A percentile compares a stretch with the other conserved stretches of the same genome.
phyloP scores from a whole-genome alignment of 2,113 vertebrate species.

The Callochromis pleurospilus region DNA sequence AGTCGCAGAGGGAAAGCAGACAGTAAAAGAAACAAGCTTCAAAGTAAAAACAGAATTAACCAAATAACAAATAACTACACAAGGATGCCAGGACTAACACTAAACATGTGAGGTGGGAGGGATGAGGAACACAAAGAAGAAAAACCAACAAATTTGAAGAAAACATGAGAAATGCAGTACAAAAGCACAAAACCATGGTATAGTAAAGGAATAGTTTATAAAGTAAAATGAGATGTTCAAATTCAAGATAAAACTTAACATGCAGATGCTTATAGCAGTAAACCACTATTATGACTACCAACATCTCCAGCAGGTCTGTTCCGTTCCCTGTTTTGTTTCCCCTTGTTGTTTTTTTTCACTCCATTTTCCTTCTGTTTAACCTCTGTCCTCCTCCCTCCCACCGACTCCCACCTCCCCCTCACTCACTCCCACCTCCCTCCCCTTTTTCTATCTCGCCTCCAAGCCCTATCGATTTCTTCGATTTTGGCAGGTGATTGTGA shows the following conservation, averaged over 20 bases:
- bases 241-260: background rate
- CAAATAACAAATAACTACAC: background rate
- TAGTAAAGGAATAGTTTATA: background rate
- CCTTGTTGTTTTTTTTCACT: background rate
- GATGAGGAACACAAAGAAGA: background rate
- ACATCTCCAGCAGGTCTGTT: background rate
- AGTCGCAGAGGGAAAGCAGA: background rate
- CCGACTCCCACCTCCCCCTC: background rate
- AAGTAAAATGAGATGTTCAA: background rate
- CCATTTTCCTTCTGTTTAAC: background rate
- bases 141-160: background rate
- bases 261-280: background rate
- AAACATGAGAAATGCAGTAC: background rate
- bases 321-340: background rate
- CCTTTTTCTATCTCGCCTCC: background rate
- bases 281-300: background rate
- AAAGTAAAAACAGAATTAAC: background rate
- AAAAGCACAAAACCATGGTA: background rate
- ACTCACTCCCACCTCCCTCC: background rate
- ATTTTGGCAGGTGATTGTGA: conserved; percentile 46
- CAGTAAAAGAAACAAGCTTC: background rate
- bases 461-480: conserved; percentile 62
- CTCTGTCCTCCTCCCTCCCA: background rate
- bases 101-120: background rate
- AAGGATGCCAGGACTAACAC: background rate